Conservation (phyloP, 2,888 invertebrate species). For the Uloborus plumipes region DNA sequence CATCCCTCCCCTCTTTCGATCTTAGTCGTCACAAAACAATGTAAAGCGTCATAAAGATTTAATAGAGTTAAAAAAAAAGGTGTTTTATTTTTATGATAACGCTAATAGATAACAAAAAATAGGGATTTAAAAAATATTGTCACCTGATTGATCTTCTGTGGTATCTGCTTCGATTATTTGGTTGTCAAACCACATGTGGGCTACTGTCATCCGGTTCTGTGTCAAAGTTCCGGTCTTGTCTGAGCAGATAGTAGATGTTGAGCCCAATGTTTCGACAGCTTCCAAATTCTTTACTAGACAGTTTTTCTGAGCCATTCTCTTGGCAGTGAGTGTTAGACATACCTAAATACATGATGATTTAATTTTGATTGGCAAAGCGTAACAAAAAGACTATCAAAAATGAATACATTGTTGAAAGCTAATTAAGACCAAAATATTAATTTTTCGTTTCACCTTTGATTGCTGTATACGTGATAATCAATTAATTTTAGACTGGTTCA, state of each 20-base stretch:
- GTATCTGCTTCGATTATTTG: slow-evolving; percentile 99
- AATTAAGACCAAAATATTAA: too few species aligned
- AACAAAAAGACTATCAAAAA: too few species aligned
- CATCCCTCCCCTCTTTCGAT: too few species aligned
- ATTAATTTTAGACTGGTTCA: too few species aligned
- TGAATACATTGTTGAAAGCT: too few species aligned
- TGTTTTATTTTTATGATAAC: too few species aligned
- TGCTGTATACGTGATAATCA: too few species aligned
- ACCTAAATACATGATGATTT: slow-evolving; percentile 31
- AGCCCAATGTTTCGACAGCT: slow-evolving; percentile 98
- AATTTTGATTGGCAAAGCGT: not conserved
- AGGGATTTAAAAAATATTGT: not conserved
- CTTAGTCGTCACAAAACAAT: too few species aligned
- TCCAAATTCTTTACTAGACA: slow-evolving; percentile 99
- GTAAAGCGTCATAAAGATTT: too few species aligned
- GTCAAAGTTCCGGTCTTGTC: slow-evolving; percentile 99
- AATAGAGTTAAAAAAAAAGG: too few species aligned
- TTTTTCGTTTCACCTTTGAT: too few species aligned
- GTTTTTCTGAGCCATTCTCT: slow-evolving; percentile 99
- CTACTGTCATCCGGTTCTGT: slow-evolving; percentile 99
- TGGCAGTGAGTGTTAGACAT: slow-evolving; percentile 89
- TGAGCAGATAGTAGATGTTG: slow-evolving; percentile 99
- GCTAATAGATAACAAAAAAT: too few species aligned
- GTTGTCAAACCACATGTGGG: slow-evolving; percentile 99
- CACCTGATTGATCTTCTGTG: slow-evolving; percentile 74